These are phyloP conservation scores for Brachionus calyciflorus DNA, from an alignment of 1,140 invertebrate genomes.

Conservation along the genomic window DNA sequence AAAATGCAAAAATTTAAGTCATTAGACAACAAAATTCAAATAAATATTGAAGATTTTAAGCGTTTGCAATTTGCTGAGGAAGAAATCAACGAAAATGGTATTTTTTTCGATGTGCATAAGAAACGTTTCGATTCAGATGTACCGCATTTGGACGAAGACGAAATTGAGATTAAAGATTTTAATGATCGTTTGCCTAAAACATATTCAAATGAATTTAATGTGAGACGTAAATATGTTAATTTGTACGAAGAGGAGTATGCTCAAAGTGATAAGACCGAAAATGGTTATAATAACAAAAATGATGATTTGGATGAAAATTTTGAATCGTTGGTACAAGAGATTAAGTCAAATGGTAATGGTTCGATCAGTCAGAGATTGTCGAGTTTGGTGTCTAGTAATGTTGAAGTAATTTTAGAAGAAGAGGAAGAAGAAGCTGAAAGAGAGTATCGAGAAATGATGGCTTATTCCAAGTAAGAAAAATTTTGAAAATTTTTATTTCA, in stretches of 20 bases:
- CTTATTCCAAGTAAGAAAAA: slow-evolving; percentile 16
- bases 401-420: slow-evolving; percentile 14
- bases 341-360: background rate
- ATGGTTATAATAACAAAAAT: background rate
- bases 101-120: background rate
- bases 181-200: slow-evolving; percentile 11
- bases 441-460: slow-evolving; percentile 7
- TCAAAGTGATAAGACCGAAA: background rate
- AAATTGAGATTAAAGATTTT: slow-evolving; percentile 34
- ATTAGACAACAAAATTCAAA: slow-evolving; percentile 9
- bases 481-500: background rate
- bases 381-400: background rate
- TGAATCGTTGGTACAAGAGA: background rate
- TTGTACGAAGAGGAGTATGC: background rate
- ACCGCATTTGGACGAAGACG: background rate
- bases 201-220: background rate
- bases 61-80: background rate
- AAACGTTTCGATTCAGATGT: background rate
- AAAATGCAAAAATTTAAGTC: background rate
- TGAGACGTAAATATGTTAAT: background rate
- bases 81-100: background rate
- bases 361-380: background rate
- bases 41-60: slow-evolving; percentile 18
- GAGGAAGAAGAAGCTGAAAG: slow-evolving; percentile 7
- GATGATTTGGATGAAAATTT: background rate